Base-by-base conservation (phyloP, 64 coral and sea anemone species). In the Platygyra sinensis region DNA sequence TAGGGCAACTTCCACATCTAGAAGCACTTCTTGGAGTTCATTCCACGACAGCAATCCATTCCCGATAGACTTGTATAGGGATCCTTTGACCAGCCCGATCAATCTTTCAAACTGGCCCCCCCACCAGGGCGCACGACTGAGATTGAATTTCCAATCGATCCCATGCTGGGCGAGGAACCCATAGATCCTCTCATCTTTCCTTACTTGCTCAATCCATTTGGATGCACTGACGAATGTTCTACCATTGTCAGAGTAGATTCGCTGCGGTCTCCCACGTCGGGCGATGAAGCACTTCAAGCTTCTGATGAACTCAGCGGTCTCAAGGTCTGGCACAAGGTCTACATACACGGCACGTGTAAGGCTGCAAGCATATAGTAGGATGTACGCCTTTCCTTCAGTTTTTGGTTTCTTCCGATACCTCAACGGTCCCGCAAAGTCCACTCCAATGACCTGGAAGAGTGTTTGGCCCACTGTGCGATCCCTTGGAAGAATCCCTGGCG, bases 301-400 rank as follows among this genome's bases (percentile, higher is more conserved):
- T n/a, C n/a, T n/a, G n/a, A n/a, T n/a, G n/a, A n/a, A n/a, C n/a
- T n/a, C n/a, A n/a, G n/a, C n/a, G n/a, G n/a, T 36, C 33, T 36
- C 33, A 36, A 36, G 33, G 33, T 36, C 3, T 36, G 33, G 18
- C 33, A 36, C 33, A 36, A 36, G 33, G 33, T 36, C 33, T 36
- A 36, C 33, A 36, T 36, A 36, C 33, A 85, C 19, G 30, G 62
- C 81, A 6, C 55, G 5, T 59, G 79, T 30, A n/a, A 82, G 24
- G 62, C 79, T 82, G 32, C 79, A 82, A 5, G 59, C 62, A 14
- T 85, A 85, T 18, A 85, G 62, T 1, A 69, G 17, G 0, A 39
- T 10, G 60, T 85, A 85, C 4, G 81, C 81, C 13, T 76, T 76
- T 38, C 36, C 74, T 33, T 76, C 74, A 46, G 9, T 76, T 14